These are phyloP conservation scores for Miichthys miiuy DNA, from an alignment of 2,797 vertebrate species.

Conservation along the genomic window DNA sequence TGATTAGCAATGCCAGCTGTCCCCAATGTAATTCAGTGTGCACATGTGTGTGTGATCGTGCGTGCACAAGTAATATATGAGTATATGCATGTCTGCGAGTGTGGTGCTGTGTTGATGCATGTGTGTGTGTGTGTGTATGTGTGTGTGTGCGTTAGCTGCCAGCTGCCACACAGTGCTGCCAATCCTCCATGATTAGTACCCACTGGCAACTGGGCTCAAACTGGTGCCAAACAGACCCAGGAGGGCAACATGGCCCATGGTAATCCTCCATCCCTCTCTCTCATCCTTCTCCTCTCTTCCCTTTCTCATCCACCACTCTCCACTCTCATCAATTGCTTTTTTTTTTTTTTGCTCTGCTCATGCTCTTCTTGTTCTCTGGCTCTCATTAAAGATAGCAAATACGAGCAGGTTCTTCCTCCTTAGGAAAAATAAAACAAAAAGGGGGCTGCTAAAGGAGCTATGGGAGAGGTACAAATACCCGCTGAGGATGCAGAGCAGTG, in stretches of 20 bases:
- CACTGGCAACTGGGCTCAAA: constrained; percentile 88
- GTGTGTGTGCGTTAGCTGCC: constrained; percentile 74
- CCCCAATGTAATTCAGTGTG: constrained; percentile 85
- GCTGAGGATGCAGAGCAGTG: constrained; percentile 43
- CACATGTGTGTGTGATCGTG: constrained; percentile 59
- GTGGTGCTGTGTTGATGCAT: constrained; percentile 54
- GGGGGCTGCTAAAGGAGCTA: constrained; percentile 21
- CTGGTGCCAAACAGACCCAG: constrained; percentile 88
- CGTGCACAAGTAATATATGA: constrained; percentile 68
- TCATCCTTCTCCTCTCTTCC: constrained; percentile 85
- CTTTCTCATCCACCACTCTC: constrained; percentile 59
- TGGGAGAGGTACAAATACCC: constrained; percentile 53
- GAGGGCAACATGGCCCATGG: constrained; percentile 82
- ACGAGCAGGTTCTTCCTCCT: constrained; percentile 42
- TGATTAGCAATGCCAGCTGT: constrained; percentile 90
- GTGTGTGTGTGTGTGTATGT: constrained; percentile 54
- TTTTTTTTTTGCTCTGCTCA: constrained; percentile 45
- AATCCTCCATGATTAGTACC: constrained; percentile 90
- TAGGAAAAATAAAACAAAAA: constrained; percentile 24
- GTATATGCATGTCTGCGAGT: constrained; percentile 67
- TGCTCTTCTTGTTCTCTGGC: constrained; percentile 51
- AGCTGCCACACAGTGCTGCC: constrained; percentile 87
- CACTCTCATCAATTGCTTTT: constrained; percentile 68
- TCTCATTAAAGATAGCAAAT: constrained; percentile 65
- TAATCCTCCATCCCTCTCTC: constrained; percentile 77